phyloP scores from a whole-genome alignment of 2,888 invertebrate genomes.

The Apamea crenata region DNA sequence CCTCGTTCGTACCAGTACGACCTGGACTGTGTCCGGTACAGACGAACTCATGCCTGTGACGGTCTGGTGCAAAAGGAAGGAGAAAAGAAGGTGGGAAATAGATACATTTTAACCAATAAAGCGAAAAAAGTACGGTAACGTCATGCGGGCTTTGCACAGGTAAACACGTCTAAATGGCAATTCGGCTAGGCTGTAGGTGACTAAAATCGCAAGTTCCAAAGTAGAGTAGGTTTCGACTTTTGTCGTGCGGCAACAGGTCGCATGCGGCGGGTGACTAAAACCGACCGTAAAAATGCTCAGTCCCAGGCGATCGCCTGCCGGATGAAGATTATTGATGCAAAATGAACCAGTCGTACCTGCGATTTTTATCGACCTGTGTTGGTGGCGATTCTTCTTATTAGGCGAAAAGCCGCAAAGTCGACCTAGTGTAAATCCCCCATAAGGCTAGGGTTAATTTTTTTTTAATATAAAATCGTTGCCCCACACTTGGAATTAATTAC shows the following conservation, averaged over 20 bases:
- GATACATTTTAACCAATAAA: neutral
- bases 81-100: slow-evolving; percentile 37
- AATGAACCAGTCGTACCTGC: no score
- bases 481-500: no score
- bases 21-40: slow-evolving; percentile 87
- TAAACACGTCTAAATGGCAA: neutral
- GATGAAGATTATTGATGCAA: no score
- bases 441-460: neutral
- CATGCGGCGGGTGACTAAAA: neutral
- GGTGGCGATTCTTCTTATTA: no score
- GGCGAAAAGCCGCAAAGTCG: neutral
- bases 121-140: neutral
- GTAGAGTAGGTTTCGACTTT: neutral
- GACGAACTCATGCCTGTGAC: slow-evolving; percentile 81
- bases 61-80: slow-evolving; percentile 68
- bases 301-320: neutral
- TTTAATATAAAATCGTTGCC: no score
- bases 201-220: neutral
- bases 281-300: neutral
- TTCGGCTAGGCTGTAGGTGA: neutral
- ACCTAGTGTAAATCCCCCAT: neutral
- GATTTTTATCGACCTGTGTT: no score
- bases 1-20: slow-evolving; percentile 91
- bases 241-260: neutral
- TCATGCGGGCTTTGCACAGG: neutral